Percentiles rank a stretch among this genome's conserved stretches.
Evolutionary conservation across 1,140 invertebrate species (phyloP).

Genomic region (Triops cancriformis): DNA sequence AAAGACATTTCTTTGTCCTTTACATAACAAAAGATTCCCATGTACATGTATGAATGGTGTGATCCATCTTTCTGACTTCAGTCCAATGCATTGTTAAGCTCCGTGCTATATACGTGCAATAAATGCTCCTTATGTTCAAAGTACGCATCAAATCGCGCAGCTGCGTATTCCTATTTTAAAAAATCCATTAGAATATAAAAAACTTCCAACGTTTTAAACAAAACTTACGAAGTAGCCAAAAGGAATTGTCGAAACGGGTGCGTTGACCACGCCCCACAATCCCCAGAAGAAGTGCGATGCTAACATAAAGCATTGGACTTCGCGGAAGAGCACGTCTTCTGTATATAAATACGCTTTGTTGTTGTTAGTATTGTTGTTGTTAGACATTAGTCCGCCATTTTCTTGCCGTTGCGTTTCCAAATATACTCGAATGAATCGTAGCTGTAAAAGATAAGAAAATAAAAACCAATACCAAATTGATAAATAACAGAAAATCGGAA

Average conservation of each 20-base stretch:
- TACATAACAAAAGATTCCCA: neutral
- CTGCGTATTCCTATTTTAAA: constrained; percentile 39
- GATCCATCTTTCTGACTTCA: constrained; percentile 1
- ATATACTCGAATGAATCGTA: constrained; percentile 38
- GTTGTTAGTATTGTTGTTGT: constrained; percentile 26
- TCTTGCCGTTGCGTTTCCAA: constrained; percentile 30
- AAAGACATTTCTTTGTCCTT: neutral
- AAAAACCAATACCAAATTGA: no score
- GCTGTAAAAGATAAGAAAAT: constrained; percentile 30
- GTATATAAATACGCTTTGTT: neutral
- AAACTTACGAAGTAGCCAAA: constrained; percentile 77
- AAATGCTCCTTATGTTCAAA: constrained; percentile 35
- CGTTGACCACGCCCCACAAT: constrained; percentile 83
- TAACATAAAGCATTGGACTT: constrained; percentile 72
- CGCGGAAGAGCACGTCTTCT: constrained; percentile 52
- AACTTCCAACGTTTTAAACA: neutral
- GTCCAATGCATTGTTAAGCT: constrained; percentile 31
- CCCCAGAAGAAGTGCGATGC: constrained; percentile 90
- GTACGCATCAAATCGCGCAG: constrained; percentile 38
- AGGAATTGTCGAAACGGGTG: constrained; percentile 74
- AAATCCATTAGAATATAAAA: constrained; percentile 28
- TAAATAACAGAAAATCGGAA: no score
- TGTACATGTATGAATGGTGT: neutral
- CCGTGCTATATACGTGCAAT: constrained; percentile 26
- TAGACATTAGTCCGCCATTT: constrained; percentile 23